phyloP scores from a whole-genome alignment of 2,113 vertebrate species.

The Erinaceus europaeus region DNA sequence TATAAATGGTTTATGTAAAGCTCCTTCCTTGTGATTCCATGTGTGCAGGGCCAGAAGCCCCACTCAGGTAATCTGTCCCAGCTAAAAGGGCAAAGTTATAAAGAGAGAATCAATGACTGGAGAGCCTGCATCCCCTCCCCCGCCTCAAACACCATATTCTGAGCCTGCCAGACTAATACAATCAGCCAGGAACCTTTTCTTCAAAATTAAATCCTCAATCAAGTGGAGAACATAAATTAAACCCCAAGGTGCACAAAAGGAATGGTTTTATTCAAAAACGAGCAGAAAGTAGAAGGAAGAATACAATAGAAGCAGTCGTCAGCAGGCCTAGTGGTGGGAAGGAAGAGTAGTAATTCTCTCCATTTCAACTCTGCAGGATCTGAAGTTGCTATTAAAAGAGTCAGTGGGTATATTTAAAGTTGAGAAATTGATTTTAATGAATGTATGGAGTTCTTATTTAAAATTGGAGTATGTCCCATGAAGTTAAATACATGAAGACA shows the following conservation, averaged over 20 bases:
- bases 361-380: neutral
- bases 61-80: constrained; percentile 79
- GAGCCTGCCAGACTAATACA: constrained; percentile 43
- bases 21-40: constrained; percentile 83
- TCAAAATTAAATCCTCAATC: constrained; percentile 40
- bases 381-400: neutral
- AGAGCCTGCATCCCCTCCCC: constrained; percentile 68
- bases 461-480: neutral
- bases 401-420: neutral
- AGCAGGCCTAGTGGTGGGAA: neutral
- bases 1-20: constrained; percentile 91
- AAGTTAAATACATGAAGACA: neutral
- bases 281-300: neutral
- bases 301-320: neutral
- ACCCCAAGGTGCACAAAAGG: neutral
- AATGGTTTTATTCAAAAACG: constrained; percentile 1
- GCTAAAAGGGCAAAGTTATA: constrained; percentile 87
- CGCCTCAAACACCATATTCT: constrained; percentile 65
- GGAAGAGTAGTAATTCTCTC: neutral
- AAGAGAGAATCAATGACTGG: constrained; percentile 84
- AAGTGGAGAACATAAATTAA: neutral
- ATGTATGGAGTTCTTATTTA: neutral
- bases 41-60: constrained; percentile 66
- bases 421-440: constrained; percentile 14
- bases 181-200: constrained; percentile 62